phyloP scores from a whole-genome alignment of 2,113 vertebrate species.

The Pygoscelis antarcticus region DNA sequence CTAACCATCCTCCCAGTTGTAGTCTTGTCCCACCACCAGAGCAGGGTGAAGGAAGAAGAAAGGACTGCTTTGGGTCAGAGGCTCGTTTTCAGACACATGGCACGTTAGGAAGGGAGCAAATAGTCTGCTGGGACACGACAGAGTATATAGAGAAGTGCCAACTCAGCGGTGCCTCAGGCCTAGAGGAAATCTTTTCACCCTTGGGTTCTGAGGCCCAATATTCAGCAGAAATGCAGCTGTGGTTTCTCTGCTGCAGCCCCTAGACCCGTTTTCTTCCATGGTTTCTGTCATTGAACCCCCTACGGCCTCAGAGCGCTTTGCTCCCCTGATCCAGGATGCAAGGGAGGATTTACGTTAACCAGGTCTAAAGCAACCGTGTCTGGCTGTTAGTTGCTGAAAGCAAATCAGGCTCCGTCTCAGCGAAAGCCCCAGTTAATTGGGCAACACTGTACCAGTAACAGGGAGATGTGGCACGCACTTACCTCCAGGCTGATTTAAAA shows the following conservation, averaged over 20 bases:
- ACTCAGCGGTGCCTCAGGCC: neutral
- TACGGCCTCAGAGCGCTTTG: fast-evolving
- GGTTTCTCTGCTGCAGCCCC: neutral
- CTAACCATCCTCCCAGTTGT: neutral
- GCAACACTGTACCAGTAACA: neutral
- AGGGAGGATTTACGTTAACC: neutral
- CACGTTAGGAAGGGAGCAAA: neutral
- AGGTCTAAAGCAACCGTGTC: neutral
- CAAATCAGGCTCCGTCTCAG: neutral
- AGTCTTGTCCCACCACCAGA: neutral
- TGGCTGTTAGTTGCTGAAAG: neutral
- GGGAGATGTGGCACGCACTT: neutral
- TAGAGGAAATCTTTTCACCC: neutral
- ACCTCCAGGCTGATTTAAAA: neutral
- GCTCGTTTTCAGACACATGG: neutral
- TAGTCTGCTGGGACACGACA: neutral
- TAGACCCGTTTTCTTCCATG: fast-evolving
- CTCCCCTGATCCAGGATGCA: neutral
- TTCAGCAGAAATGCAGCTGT: neutral
- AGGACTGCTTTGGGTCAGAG: neutral
- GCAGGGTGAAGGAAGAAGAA: neutral
- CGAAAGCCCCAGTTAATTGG: neutral
- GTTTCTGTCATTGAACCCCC: neutral
- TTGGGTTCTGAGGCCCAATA: neutral
- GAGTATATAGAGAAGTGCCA: neutral